phyloP scores from a whole-genome alignment of 2,113 vertebrate species.

The Bos javanicus region DNA sequence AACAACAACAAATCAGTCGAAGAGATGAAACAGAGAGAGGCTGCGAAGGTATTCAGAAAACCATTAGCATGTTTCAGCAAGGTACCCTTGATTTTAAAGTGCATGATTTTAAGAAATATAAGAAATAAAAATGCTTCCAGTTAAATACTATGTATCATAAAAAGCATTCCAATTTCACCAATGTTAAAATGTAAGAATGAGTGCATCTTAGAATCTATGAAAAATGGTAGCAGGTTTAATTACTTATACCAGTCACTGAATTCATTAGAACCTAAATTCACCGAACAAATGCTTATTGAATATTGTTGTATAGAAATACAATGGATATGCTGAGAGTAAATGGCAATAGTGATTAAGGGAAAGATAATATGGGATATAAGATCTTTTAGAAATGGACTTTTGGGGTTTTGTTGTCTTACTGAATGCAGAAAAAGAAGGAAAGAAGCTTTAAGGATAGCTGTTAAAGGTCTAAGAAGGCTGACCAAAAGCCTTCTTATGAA shows the following conservation, averaged over 20 bases:
- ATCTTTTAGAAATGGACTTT: not conserved
- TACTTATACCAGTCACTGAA: not conserved
- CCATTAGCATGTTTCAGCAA: not conserved
- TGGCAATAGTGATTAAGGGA: not conserved
- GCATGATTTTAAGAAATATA: conserved; percentile 14
- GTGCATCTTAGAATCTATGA: conserved; percentile 22
- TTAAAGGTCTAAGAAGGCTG: not conserved
- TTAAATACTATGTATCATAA: conserved; percentile 20
- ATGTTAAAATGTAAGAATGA: not conserved
- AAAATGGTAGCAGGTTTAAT: not conserved
- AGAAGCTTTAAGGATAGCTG: not conserved
- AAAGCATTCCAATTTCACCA: not conserved
- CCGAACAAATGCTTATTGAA: not conserved
- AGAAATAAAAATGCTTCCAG: conserved; percentile 8
- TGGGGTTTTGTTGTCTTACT: not conserved
- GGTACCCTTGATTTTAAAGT: not conserved
- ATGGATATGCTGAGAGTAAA: not conserved
- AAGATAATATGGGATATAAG: not conserved
- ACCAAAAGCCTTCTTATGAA: not conserved
- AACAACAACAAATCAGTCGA: not conserved
- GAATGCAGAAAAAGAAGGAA: not conserved
- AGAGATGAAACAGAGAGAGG: not conserved
- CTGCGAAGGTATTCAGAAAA: not conserved
- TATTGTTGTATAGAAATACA: not conserved
- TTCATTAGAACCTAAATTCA: conserved; percentile 34